Evolutionary conservation across 1,140 invertebrate species (phyloP).

Genomic region (Pogonus chalceus): DNA sequence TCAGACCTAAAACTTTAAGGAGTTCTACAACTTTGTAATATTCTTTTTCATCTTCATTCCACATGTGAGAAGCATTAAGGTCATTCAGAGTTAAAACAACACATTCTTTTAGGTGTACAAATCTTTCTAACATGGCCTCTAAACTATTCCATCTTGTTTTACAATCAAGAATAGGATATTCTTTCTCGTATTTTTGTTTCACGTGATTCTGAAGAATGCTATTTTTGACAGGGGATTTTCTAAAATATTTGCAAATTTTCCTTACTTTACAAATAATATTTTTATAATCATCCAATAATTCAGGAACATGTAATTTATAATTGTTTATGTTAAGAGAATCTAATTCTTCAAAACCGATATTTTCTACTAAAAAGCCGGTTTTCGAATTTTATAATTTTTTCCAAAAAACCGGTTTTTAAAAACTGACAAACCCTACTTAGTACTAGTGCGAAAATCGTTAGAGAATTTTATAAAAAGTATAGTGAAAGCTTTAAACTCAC

Average conservation of each 20-base stretch:
- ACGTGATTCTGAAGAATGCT: conserved; percentile 9
- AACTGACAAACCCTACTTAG: too few relatives aligned
- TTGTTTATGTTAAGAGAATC: neutral
- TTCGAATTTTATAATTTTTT: too few relatives aligned
- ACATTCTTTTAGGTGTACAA: conserved; percentile 6
- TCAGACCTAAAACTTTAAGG: conserved; percentile 8
- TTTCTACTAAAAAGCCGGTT: too few relatives aligned
- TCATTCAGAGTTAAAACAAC: conserved; percentile 12
- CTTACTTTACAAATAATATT: neutral
- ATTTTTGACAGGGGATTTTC: conserved; percentile 8
- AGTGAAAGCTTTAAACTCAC: too few relatives aligned
- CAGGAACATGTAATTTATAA: neutral
- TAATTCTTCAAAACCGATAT: neutral
- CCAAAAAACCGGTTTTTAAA: too few relatives aligned
- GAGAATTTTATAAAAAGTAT: too few relatives aligned
- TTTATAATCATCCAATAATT: conserved; percentile 1
- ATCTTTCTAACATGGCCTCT: conserved; percentile 7
- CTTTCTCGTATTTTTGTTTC: neutral
- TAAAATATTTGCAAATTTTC: conserved; percentile 6
- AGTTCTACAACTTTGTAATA: conserved; percentile 12
- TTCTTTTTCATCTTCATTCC: conserved; percentile 5
- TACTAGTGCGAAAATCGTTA: too few relatives aligned
- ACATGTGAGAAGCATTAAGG: conserved; percentile 8
- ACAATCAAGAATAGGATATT: neutral
- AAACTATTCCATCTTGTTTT: conserved; percentile 8